Conservation (phyloP, 2,888 invertebrate species). For the Hanleya hanleyi region DNA sequence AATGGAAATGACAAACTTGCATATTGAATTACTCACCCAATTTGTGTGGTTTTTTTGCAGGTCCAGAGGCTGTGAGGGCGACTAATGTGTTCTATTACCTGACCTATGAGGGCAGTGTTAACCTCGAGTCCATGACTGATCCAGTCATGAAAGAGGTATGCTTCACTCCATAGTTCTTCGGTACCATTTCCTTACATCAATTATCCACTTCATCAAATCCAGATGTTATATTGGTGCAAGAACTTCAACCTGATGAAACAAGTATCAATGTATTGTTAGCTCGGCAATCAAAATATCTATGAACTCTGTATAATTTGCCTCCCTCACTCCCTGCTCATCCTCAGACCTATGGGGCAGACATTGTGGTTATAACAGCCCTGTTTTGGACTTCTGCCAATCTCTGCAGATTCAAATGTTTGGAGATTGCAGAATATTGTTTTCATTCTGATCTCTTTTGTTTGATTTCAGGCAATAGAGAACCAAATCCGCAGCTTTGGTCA, state of each 20-base stretch:
- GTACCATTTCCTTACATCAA: too few species aligned
- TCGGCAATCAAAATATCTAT: too few species aligned
- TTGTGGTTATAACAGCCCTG: neutral
- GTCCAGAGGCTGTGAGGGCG: slow-evolving; percentile 97
- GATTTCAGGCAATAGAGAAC: slow-evolving; percentile 70
- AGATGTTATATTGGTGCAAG: too few species aligned
- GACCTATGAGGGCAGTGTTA: slow-evolving; percentile 98
- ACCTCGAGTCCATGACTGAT: slow-evolving; percentile 91
- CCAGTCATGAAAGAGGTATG: slow-evolving; percentile 91
- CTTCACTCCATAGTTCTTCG: too few species aligned
- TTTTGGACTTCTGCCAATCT: neutral
- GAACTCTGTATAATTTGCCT: too few species aligned
- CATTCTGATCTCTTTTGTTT: slow-evolving; percentile 2
- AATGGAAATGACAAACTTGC: too few species aligned
- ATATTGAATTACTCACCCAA: slow-evolving; percentile 14
- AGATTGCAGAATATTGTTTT: neutral
- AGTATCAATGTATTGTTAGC: too few species aligned
- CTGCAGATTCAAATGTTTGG: too few species aligned
- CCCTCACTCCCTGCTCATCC: too few species aligned
- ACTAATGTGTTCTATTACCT: slow-evolving; percentile 99
- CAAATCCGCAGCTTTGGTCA: slow-evolving; percentile 99
- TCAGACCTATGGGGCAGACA: neutral
- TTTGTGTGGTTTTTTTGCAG: slow-evolving; percentile 71
- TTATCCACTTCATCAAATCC: too few species aligned
- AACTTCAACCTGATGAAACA: too few species aligned